Percentiles rank a stretch among this genome's conserved stretches.
Conservation (phyloP, 1,140 invertebrate species). For the Heliconius eleuchia region DNA sequence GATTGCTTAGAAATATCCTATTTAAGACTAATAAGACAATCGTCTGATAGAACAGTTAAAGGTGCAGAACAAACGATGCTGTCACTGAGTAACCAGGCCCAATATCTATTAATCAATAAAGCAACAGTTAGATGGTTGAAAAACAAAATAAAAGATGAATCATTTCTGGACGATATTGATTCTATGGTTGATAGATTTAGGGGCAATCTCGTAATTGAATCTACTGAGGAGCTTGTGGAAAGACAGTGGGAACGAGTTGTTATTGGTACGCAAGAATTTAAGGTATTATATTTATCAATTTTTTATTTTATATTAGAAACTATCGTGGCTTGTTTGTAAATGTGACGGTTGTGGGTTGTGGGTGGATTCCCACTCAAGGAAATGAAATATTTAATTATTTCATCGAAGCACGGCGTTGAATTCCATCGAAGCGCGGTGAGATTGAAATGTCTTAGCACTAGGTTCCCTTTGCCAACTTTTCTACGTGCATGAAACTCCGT, state of each 20-base stretch:
- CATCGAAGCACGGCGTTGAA: too few relatives aligned
- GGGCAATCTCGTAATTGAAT: conserved; percentile 86
- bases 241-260: conserved; percentile 85
- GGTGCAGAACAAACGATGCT: conserved; percentile 78
- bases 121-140: conserved; percentile 88
- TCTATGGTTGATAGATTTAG: conserved; percentile 85
- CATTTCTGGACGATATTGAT: conserved; percentile 78
- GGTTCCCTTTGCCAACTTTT: too few relatives aligned
- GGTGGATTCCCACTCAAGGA: too few relatives aligned
- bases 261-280: conserved; percentile 87
- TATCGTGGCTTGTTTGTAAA: too few relatives aligned
- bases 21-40: conserved; percentile 87
- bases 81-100: conserved; percentile 93
- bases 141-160: conserved; percentile 82
- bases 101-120: conserved; percentile 91
- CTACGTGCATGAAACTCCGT: too few relatives aligned
- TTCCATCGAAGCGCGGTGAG: too few relatives aligned
- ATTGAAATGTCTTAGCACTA: too few relatives aligned
- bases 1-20: conserved; percentile 84
- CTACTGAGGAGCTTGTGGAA: conserved; percentile 87
- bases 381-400: too few relatives aligned
- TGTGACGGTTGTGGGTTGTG: too few relatives aligned
- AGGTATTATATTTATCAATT: conserved; percentile 52
- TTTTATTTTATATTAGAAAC: too few relatives aligned
- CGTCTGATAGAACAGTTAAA: conserved; percentile 62